Percentiles rank a stretch among this genome's conserved stretches.
Evolutionary conservation across 2,113 vertebrate genomes (phyloP).

Genomic region (Cryptotis parvus): DNA sequence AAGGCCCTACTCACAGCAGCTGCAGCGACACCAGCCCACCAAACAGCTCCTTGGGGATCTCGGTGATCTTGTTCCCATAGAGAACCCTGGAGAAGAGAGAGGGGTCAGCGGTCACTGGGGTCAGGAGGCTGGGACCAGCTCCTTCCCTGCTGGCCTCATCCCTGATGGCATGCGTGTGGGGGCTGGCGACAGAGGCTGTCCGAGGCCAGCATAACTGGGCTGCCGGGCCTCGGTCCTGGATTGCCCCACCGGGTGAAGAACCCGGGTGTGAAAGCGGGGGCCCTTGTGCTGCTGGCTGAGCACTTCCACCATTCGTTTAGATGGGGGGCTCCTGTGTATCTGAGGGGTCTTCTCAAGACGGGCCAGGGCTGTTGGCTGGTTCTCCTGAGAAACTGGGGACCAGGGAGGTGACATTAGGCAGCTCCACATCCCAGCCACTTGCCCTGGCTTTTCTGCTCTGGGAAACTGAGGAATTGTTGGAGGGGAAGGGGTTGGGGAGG

Average conservation of each 20-base stretch:
- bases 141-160: constrained; percentile 76
- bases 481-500: no score
- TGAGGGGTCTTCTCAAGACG: neutral
- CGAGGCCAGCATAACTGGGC: neutral
- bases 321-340: neutral
- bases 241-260: neutral
- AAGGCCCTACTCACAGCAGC: constrained; percentile 94
- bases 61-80: constrained; percentile 98
- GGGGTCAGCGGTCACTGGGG: constrained; percentile 9
- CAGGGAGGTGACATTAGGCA: neutral
- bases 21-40: constrained; percentile 97
- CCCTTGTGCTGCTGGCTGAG: neutral
- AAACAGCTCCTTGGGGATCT: constrained; percentile 97
- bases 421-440: neutral
- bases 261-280: constrained; percentile 41
- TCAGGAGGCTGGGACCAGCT: constrained; percentile 34
- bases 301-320: constrained; percentile 35
- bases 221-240: neutral
- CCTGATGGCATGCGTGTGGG: constrained; percentile 21
- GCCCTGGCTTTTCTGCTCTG: neutral
- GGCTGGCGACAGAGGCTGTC: neutral
- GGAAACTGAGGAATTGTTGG: neutral
- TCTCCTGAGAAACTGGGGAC: neutral
- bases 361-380: neutral
- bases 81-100: constrained; percentile 92